Base-by-base conservation (phyloP, 2,797 vertebrate species). In the Salmo trutta region DNA sequence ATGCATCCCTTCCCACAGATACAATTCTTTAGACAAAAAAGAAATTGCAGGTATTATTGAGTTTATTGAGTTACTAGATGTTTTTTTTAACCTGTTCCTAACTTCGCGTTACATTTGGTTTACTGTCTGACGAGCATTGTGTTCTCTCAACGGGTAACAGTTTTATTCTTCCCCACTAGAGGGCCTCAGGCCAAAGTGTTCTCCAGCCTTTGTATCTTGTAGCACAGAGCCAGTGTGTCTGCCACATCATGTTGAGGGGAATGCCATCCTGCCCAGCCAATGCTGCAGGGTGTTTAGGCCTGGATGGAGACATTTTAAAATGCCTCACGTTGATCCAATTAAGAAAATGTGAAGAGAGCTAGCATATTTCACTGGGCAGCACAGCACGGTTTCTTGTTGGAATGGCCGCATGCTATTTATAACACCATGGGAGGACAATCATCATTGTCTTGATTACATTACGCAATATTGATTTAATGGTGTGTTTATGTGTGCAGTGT, bases 321-420 rank as follows among this genome's bases (percentile, higher is more conserved):
- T 47, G 41, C 41, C 41, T 47, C 41, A 47, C n/a, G 73, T 71
- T 77, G 79, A 74, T 71, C 73, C 75, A 81, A 77, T 81, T 71
- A 84, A 70, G 53, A 78, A 24, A 66, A 71, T 51, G 24, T 72
- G 80, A 47, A 41, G 75, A 77, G 2, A 29, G 64, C 56, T 56
- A 67, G 27, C 75, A 67, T 53, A 73, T 75, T 67, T 75, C 65
- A 72, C 77, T 59, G 54, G 54, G 69, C 77, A 27, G 65, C 53
- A 27, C 31, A 75, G 53, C 24, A 19, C 16, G 8, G 53, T 19
- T 10, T 14, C 14, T 47, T 2, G 12, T 47, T 47, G 41, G 41
- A 47, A 47, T 47, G 41, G 41, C 41, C 41, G 14, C 41, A 47
- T 47, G 10, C 41, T 47, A 47, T 47, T 47, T 47, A 47, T 47